A percentile compares a stretch with the other conserved stretches of the same genome.
Conservation (phyloP, 2,888 invertebrate genomes). For the Tribolium freemani region DNA sequence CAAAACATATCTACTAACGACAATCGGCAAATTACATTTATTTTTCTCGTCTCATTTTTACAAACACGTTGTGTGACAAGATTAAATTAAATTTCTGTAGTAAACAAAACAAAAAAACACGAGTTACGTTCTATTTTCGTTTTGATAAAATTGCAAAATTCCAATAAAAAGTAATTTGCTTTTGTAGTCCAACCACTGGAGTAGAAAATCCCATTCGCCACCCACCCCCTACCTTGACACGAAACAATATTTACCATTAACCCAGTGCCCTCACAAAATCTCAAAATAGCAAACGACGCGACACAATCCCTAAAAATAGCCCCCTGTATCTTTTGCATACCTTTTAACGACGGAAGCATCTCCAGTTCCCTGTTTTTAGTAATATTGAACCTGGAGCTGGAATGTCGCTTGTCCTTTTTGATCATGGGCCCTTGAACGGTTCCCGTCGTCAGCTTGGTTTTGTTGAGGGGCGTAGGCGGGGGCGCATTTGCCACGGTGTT, state of each 20-base stretch:
- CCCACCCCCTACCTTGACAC: conserved; percentile 23
- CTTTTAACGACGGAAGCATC: conserved; percentile 89
- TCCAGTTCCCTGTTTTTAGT: conserved; percentile 94
- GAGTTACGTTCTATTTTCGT: neutral
- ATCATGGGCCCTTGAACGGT: conserved; percentile 75
- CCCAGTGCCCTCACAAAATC: conserved; percentile 31
- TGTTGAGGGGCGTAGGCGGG: conserved; percentile 84
- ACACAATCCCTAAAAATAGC: conserved; percentile 28
- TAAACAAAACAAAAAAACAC: neutral
- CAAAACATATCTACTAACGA: neutral
- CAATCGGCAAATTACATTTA: neutral
- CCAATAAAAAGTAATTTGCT: neutral
- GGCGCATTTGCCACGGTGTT: conserved; percentile 73
- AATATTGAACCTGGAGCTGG: conserved; percentile 94
- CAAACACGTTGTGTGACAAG: neutral
- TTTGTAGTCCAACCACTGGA: neutral
- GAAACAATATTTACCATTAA: conserved; percentile 18
- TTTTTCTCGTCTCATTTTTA: neutral
- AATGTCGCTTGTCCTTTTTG: conserved; percentile 90
- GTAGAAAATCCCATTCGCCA: neutral
- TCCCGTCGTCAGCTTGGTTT: conserved; percentile 76
- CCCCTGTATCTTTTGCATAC: conserved; percentile 71
- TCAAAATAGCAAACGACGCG: conserved; percentile 10
- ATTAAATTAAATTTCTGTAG: neutral
- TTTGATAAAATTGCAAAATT: neutral